Evolutionary conservation across 2,113 vertebrate species (phyloP), one percentile per base, ranked within the genome.

Genomic region (Conger conger): DNA sequence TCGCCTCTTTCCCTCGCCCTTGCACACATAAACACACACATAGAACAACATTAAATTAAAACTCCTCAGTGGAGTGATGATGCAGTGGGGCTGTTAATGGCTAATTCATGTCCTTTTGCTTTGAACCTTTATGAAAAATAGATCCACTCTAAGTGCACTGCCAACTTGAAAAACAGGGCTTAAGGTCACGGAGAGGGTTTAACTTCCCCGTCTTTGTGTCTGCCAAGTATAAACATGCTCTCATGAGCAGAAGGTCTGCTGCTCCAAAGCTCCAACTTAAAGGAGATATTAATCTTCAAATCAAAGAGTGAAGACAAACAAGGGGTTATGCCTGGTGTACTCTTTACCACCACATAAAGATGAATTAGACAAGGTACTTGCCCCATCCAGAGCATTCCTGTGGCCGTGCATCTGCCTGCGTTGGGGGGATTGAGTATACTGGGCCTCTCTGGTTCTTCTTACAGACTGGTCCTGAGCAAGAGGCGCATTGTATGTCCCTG

Each of bases 301-400:
- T 38, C 35, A 37, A 79, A 23, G 15, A 79, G 38, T 17, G 40
- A 40, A 38, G 77, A 18, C 38, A 40, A 79, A 79, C 1, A 79
- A 30, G 38, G 35, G 20, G 1, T 38, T 79, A 79, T 38, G 35
- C 17, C 20, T 79, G 36, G 38, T 17, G 18, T 20, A 23, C n/a
- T 27, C n/a, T 16, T 40, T 11, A 42, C 15, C 16, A 13, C 9
- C 13, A 50, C 11, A 38, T 40, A 45, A n/a, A 45, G 40, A n/a
- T 45, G 63, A 68, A 30, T 27, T 81, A 76, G 3, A 76, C 18
- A 7, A n/a, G 40, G 23, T 86, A 83, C 96, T 97, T 96, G 96
- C 96, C 96, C 94, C 94, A 40, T 96, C 96, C 91, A 89, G 88
- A 89, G 93, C 92, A 87, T 90, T 90, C 88, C 92, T 91, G 87